A percentile compares a stretch with the other conserved stretches of the same genome.
These are phyloP conservation scores for Ceraclea dissimilis DNA, from an alignment of 2,888 invertebrate species.

Conservation along the genomic window DNA sequence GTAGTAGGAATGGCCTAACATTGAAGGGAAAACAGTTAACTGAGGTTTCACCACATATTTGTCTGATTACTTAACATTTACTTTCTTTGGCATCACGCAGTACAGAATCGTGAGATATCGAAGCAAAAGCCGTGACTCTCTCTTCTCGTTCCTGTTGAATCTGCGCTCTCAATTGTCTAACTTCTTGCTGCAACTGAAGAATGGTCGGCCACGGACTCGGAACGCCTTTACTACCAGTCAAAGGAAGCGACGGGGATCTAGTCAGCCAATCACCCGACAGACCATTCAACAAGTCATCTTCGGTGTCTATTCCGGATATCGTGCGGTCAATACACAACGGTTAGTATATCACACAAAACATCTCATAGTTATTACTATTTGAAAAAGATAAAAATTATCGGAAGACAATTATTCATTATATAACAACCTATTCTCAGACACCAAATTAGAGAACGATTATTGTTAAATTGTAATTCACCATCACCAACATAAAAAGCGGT, in stretches of 20 bases:
- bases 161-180: conserved; percentile 56
- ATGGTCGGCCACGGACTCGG: conserved; percentile 72
- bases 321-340: neutral
- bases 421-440: neutral
- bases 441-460: too few relatives aligned
- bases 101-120: conserved; percentile 38
- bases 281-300: conserved; percentile 36
- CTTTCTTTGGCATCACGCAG: conserved; percentile 45
- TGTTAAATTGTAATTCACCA: too few relatives aligned
- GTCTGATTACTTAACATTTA: conserved; percentile 36
- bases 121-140: conserved; percentile 41
- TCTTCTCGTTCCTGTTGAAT: conserved; percentile 61
- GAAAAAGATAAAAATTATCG: too few relatives aligned
- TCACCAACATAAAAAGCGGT: too few relatives aligned
- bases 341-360: neutral
- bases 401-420: neutral
- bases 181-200: conserved; percentile 66
- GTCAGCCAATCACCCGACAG: conserved; percentile 40
- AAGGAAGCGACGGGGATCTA: conserved; percentile 44
- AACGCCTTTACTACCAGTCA: conserved; percentile 38
- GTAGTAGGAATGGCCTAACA: too few relatives aligned
- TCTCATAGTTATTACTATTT: too few relatives aligned
- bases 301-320: conserved; percentile 36
- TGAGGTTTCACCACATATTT: too few relatives aligned
- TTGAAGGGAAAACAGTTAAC: too few relatives aligned